Conservation (phyloP, 2,888 invertebrate genomes). For the Dascillus cervinus region DNA sequence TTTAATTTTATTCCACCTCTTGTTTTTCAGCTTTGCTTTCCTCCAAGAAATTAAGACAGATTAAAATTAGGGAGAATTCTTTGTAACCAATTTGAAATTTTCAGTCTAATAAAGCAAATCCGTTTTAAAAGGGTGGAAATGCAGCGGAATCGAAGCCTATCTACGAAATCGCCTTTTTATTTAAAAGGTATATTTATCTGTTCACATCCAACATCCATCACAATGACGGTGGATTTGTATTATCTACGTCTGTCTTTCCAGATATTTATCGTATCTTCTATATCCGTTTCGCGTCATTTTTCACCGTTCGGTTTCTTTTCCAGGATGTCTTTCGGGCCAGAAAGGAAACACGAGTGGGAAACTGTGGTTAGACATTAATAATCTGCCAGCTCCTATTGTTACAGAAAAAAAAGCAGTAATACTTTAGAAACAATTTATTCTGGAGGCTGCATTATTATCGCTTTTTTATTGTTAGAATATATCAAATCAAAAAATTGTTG, state of each 20-base stretch:
- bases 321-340: conserved; percentile 9
- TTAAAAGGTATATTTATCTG: conserved; percentile 37
- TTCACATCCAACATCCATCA: conserved; percentile 37
- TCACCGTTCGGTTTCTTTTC: conserved; percentile 20
- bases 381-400: conserved; percentile 10
- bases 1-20: conserved; percentile 21
- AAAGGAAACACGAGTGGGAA: conserved; percentile 17
- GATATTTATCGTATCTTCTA: conserved; percentile 38
- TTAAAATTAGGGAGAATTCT: conserved; percentile 18
- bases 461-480: conserved; percentile 8
- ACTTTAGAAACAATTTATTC: conserved; percentile 10
- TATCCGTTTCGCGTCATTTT: conserved; percentile 36
- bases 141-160: conserved; percentile 23
- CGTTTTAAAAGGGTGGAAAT: neutral
- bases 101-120: conserved; percentile 1
- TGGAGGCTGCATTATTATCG: too few relatives aligned
- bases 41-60: conserved; percentile 20
- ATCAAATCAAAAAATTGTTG: too few relatives aligned
- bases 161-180: conserved; percentile 40
- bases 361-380: conserved; percentile 21
- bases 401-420: conserved; percentile 10
- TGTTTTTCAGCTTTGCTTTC: conserved; percentile 19
- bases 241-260: conserved; percentile 37
- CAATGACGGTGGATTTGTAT: conserved; percentile 40
- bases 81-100: conserved; percentile 15